Conservation (phyloP, 2,113 vertebrate species). For the Triplophysa dalaica region DNA sequence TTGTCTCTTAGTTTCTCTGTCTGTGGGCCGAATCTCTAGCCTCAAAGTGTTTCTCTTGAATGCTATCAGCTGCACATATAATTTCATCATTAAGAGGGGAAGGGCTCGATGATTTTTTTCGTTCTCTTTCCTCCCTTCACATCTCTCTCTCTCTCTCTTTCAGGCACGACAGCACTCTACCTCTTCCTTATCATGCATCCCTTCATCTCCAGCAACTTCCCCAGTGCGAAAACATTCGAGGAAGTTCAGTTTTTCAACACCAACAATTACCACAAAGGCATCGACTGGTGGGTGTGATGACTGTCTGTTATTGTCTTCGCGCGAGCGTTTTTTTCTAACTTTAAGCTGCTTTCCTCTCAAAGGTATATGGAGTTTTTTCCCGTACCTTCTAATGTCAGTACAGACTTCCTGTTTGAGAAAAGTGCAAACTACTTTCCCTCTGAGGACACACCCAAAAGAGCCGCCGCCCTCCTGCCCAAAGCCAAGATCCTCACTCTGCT, state of each 20-base stretch:
- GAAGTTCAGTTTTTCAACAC: constrained; percentile 99
- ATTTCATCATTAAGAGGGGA: constrained; percentile 39
- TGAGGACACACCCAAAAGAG: constrained; percentile 88
- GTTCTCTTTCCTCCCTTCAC: neutral
- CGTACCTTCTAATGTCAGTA: constrained; percentile 87
- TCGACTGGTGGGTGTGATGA: constrained; percentile 86
- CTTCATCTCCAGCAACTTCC: constrained; percentile 97
- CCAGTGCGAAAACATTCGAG: constrained; percentile 95
- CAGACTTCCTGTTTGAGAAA: constrained; percentile 96
- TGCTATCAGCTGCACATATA: constrained; percentile 40
- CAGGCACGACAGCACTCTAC: constrained; percentile 96
- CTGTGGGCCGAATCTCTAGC: constrained; percentile 48
- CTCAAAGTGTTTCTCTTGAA: constrained; percentile 32
- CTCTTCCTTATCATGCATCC: constrained; percentile 98
- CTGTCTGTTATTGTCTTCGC: constrained; percentile 11
- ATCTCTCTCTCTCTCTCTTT: constrained; percentile 63
- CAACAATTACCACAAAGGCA: constrained; percentile 99
- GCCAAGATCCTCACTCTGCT: constrained; percentile 96
- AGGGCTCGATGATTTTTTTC: constrained; percentile 11
- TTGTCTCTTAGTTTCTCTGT: constrained; percentile 47
- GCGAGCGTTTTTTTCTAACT: constrained; percentile 17
- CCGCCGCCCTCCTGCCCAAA: constrained; percentile 88
- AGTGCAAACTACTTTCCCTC: constrained; percentile 97
- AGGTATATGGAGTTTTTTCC: constrained; percentile 99
- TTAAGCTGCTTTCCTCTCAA: constrained; percentile 53